These are phyloP conservation scores for Atta texana DNA, from an alignment of 1,140 invertebrate species.

Conservation along the genomic window DNA sequence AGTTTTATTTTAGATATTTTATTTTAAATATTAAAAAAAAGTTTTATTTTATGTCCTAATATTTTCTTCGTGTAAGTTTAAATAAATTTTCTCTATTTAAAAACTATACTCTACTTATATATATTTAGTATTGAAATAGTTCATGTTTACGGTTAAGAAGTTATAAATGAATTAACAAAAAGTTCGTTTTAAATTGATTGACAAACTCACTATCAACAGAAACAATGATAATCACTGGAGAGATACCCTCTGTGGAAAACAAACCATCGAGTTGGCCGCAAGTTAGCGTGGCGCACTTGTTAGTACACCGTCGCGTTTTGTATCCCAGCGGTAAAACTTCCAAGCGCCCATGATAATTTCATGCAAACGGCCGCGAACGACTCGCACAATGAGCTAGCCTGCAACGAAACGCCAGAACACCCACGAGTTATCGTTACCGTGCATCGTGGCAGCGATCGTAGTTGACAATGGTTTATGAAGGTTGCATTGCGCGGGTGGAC, in stretches of 20 bases:
- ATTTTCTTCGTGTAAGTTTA: not conserved
- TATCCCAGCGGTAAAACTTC: constrained; percentile 49
- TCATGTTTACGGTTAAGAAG: not conserved
- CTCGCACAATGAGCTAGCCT: constrained; percentile 41
- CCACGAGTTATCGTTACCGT: constrained; percentile 53
- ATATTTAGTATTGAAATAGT: not conserved
- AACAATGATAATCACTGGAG: constrained; percentile 37
- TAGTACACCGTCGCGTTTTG: constrained; percentile 43
- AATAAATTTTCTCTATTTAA: not conserved
- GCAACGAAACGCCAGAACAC: constrained; percentile 33
- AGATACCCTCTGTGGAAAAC: constrained; percentile 8
- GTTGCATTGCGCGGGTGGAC: not conserved
- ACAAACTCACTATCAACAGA: constrained; percentile 38
- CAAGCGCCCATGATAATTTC: constrained; percentile 48
- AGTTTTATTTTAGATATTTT: no score
- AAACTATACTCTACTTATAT: not conserved
- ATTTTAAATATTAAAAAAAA: not conserved
- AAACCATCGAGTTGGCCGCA: constrained; percentile 26
- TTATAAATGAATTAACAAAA: constrained; percentile 40
- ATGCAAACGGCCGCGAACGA: constrained; percentile 61
- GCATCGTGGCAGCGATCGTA: constrained; percentile 8
- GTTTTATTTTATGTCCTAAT: not conserved
- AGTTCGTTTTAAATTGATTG: constrained; percentile 9
- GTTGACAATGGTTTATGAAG: constrained; percentile 41
- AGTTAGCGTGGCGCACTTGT: constrained; percentile 43